Conservation (phyloP, 2,797 vertebrate genomes). For the Trematomus bernacchii region DNA sequence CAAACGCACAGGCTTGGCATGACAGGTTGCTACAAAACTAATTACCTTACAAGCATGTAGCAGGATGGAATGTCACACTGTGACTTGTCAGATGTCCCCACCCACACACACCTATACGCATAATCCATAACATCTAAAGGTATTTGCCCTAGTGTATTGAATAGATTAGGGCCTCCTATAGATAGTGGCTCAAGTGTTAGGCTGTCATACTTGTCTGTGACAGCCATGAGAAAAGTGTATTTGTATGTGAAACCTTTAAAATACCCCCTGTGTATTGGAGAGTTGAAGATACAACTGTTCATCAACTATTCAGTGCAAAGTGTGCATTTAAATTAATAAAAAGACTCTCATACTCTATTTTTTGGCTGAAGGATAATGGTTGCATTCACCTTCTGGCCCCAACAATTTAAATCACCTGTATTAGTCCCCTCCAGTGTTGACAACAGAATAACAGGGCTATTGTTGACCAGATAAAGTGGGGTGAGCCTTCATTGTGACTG, state of each 20-base stretch:
- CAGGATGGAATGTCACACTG: slow-evolving; percentile 1
- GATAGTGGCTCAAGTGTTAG: slow-evolving; percentile 20
- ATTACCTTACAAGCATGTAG: slow-evolving; percentile 6
- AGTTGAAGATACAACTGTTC: slow-evolving; percentile 21
- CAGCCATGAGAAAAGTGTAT: slow-evolving; percentile 37
- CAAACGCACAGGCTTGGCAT: slow-evolving; percentile 12
- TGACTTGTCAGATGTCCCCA: too few relatives aligned
- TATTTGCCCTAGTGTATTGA: slow-evolving; percentile 5
- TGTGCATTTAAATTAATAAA: slow-evolving; percentile 16
- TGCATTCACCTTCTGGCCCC: slow-evolving; percentile 41
- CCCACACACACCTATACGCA: background rate
- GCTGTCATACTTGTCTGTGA: slow-evolving; percentile 25
- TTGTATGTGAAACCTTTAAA: slow-evolving; percentile 35
- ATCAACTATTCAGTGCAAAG: slow-evolving; percentile 15
- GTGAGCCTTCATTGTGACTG: slow-evolving; percentile 48
- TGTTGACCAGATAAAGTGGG: slow-evolving; percentile 49
- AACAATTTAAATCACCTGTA: slow-evolving; percentile 55
- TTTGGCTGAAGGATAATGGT: slow-evolving; percentile 47
- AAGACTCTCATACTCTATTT: slow-evolving; percentile 31
- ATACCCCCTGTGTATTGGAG: background rate
- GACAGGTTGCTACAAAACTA: slow-evolving; percentile 27
- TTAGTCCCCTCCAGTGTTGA: slow-evolving; percentile 57
- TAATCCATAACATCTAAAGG: too few relatives aligned
- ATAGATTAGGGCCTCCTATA: background rate
- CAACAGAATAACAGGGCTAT: slow-evolving; percentile 66